These are phyloP conservation scores for Lophius americanus DNA, from an alignment of 2,797 vertebrate genomes.

Conservation along the genomic window DNA sequence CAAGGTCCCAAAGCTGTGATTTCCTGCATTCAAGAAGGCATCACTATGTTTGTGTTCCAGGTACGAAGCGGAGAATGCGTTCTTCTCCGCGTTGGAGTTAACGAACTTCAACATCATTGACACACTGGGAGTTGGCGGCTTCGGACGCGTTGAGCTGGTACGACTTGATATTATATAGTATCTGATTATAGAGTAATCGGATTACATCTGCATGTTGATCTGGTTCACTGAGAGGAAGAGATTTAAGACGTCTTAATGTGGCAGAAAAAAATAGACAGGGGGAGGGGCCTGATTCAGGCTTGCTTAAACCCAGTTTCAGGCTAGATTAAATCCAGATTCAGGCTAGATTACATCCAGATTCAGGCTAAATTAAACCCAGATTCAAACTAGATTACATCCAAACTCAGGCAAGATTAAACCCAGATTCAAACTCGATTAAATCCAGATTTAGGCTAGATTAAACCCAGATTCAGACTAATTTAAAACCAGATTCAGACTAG, in stretches of 20 bases:
- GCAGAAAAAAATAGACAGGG: too few relatives aligned
- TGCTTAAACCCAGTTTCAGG: too few relatives aligned
- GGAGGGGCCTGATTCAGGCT: too few relatives aligned
- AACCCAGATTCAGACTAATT: not conserved
- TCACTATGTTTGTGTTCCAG: conserved; percentile 72
- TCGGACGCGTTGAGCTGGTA: conserved; percentile 93
- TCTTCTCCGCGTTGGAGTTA: conserved; percentile 93
- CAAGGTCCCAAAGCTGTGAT: too few relatives aligned
- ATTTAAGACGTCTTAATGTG: too few relatives aligned
- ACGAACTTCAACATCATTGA: conserved; percentile 96
- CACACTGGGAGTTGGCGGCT: conserved; percentile 93
- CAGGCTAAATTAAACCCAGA: too few relatives aligned
- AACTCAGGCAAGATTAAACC: not conserved
- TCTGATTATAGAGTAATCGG: not conserved
- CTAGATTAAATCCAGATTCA: too few relatives aligned
- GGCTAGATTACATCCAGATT: too few relatives aligned
- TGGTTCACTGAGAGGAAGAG: too few relatives aligned
- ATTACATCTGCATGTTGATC: not conserved
- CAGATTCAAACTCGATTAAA: not conserved
- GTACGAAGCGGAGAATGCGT: conserved; percentile 92
- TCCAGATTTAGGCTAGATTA: not conserved
- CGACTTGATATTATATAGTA: fast-evolving
- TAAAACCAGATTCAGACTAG: not conserved
- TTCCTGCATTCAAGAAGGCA: not conserved
- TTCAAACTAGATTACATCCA: too few relatives aligned